Conservation (phyloP, 2,113 vertebrate species). For the Empidonax traillii region DNA sequence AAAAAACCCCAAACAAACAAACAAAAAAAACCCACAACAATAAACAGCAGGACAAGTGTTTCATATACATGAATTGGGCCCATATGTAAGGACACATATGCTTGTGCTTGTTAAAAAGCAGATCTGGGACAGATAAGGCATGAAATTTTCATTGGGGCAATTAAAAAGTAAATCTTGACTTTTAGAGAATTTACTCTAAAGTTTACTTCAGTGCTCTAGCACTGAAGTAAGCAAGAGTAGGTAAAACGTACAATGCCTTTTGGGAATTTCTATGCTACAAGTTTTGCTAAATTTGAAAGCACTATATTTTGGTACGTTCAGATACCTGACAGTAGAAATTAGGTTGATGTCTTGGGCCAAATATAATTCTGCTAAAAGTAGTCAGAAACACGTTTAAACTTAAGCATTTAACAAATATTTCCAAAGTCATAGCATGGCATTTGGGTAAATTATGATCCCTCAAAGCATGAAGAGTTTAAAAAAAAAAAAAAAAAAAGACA, state of each 20-base stretch:
- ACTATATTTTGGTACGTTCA: neutral
- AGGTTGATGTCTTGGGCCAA: neutral
- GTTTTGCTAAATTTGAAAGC: neutral
- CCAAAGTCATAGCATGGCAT: neutral
- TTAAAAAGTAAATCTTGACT: neutral
- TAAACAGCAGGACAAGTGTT: neutral
- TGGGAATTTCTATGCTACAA: neutral
- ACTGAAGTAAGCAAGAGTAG: neutral
- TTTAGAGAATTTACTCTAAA: neutral
- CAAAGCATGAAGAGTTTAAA: neutral
- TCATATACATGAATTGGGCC: neutral
- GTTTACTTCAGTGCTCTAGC: neutral
- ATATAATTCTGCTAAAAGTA: neutral
- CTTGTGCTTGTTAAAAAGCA: neutral
- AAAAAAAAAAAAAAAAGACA: neutral
- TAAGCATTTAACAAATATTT: neutral
- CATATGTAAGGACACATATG: neutral
- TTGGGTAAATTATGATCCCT: neutral
- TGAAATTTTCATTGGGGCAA: neutral
- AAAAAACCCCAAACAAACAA: too few relatives aligned
- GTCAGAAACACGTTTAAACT: neutral
- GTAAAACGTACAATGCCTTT: neutral
- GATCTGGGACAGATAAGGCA: neutral
- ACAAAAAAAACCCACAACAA: neutral
- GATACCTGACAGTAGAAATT: neutral